Conservation (phyloP, 1,140 invertebrate species). For the Schlechtendalia chinensis region DNA sequence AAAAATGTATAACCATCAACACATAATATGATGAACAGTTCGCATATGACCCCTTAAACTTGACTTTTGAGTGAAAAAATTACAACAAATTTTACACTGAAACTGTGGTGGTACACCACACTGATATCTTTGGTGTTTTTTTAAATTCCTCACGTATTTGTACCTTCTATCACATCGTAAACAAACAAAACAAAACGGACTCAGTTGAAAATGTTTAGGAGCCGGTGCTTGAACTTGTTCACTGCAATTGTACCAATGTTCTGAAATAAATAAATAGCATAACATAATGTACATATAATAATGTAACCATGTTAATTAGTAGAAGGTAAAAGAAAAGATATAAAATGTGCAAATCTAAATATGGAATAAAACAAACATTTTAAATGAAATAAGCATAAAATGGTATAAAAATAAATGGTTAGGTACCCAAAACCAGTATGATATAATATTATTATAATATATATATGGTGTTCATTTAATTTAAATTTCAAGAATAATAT, state of each 20-base stretch:
- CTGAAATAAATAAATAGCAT: constrained; percentile 16
- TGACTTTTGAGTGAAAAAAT: constrained; percentile 51
- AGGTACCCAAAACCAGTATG: background rate
- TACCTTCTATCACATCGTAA: constrained; percentile 50
- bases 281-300: constrained; percentile 6
- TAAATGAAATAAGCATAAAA: constrained; percentile 21
- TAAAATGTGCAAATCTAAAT: background rate
- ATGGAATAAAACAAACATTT: background rate
- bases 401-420: background rate
- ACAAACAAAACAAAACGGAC: constrained; percentile 45
- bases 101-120: constrained; percentile 60
- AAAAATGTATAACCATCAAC: background rate
- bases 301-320: background rate
- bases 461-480: background rate
- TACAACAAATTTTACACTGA: constrained; percentile 52
- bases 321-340: background rate
- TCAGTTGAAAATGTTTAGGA: constrained; percentile 31
- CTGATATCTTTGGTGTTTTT: constrained; percentile 62
- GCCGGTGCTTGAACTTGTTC: background rate
- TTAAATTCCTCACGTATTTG: constrained; percentile 54
- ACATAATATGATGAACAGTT: constrained; percentile 48
- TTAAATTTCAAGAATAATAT: background rate
- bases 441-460: no score
- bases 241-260: constrained; percentile 27
- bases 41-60: constrained; percentile 52